Percentiles rank a stretch among this genome's conserved stretches.
Evolutionary conservation across 1,140 invertebrate species (phyloP).

Genomic region (Aethina tumida): DNA sequence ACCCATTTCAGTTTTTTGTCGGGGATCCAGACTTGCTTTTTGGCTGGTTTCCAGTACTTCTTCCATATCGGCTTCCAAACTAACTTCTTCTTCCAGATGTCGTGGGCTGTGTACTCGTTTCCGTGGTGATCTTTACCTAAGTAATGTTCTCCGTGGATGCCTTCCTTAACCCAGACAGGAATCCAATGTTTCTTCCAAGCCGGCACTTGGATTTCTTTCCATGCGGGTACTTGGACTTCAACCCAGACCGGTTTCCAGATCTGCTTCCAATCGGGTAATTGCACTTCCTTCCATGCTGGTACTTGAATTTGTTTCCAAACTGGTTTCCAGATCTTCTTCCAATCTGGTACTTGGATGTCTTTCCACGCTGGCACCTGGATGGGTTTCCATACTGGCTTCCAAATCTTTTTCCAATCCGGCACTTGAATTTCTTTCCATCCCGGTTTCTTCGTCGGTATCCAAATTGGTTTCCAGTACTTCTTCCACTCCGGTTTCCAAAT

Average conservation of each 20-base stretch:
- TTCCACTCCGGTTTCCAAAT: constrained; percentile 51
- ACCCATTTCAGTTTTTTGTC: constrained; percentile 69
- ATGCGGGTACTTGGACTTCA: constrained; percentile 47
- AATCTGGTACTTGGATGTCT: constrained; percentile 44
- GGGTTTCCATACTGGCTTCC: constrained; percentile 51
- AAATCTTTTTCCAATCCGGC: constrained; percentile 45
- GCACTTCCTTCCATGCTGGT: constrained; percentile 53
- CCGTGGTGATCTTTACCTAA: constrained; percentile 65
- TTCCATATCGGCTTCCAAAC: constrained; percentile 65
- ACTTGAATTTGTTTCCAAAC: constrained; percentile 55
- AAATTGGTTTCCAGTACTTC: constrained; percentile 51
- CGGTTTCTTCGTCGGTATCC: constrained; percentile 48
- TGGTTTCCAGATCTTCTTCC: constrained; percentile 52
- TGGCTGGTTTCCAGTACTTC: constrained; percentile 61
- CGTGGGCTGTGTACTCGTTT: constrained; percentile 58
- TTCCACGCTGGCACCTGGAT: constrained; percentile 50
- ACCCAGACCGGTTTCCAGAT: constrained; percentile 50
- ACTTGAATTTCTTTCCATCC: constrained; percentile 54
- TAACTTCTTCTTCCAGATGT: constrained; percentile 67
- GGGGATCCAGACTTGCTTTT: constrained; percentile 66
- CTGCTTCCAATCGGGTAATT: constrained; percentile 56
- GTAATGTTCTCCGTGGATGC: constrained; percentile 58
- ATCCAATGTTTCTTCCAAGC: constrained; percentile 53
- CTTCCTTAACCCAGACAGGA: constrained; percentile 57
- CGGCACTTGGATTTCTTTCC: constrained; percentile 51